Percentiles rank a stretch among this genome's conserved stretches.
Evolutionary conservation across 2,113 vertebrate genomes (phyloP).

Genomic region (Daboia siamensis): DNA sequence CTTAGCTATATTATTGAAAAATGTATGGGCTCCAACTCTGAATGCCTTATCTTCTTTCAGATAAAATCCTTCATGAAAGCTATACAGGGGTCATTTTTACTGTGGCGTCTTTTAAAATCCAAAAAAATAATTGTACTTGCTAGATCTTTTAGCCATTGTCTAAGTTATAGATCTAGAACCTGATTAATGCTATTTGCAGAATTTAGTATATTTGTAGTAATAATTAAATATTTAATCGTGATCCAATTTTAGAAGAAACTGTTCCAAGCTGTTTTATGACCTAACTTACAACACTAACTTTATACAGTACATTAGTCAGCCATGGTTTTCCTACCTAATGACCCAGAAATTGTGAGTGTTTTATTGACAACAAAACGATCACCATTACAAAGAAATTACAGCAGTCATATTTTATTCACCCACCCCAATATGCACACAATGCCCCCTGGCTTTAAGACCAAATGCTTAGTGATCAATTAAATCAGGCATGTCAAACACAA

Average conservation of each 20-base stretch:
- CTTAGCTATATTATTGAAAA: background rate
- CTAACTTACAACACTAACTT: background rate
- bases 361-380: background rate
- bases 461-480: background rate
- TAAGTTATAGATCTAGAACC: background rate
- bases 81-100: background rate
- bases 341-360: background rate
- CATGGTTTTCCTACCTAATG: background rate
- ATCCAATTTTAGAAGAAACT: background rate
- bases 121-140: background rate
- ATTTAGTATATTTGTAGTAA: background rate
- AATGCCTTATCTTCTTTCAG: background rate
- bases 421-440: background rate
- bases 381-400: background rate
- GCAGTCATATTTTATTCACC: background rate
- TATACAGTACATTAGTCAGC: background rate
- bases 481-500: too few relatives aligned
- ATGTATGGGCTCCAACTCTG: background rate
- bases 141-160: background rate
- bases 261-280: background rate
- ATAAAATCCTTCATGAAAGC: background rate
- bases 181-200: background rate
- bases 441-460: background rate
- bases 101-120: background rate
- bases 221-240: background rate